Evolutionary conservation across 2,888 invertebrate genomes (phyloP).

Genomic region (Byasa hedistus): DNA sequence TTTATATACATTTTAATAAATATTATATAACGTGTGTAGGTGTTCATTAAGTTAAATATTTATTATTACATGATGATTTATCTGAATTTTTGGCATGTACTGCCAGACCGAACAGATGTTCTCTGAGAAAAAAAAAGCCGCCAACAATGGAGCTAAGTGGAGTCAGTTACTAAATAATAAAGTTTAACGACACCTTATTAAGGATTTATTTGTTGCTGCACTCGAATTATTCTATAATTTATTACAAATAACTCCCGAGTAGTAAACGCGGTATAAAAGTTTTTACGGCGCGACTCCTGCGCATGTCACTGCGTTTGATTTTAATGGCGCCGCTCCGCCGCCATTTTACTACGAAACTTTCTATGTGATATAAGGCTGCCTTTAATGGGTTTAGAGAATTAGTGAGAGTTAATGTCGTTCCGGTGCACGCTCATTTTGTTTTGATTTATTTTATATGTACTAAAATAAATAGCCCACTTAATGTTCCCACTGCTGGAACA

Average conservation of each 20-base stretch:
- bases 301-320: constrained; percentile 70
- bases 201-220: constrained; percentile 73
- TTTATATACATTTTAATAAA: no score
- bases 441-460: constrained; percentile 26
- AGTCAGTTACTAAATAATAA: constrained; percentile 51
- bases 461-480: no score
- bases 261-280: constrained; percentile 47
- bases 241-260: constrained; percentile 73
- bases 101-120: constrained; percentile 61
- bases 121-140: constrained; percentile 53
- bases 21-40: no score
- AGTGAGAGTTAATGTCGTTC: constrained; percentile 8
- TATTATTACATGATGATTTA: background rate
- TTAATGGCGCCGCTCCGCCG: constrained; percentile 51
- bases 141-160: constrained; percentile 70
- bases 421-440: constrained; percentile 5
- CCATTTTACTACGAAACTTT: constrained; percentile 31
- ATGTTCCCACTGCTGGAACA: no score
- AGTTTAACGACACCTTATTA: constrained; percentile 66
- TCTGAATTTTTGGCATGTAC: constrained; percentile 47
- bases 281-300: constrained; percentile 46
- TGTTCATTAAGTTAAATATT: no score
- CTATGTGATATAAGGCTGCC: constrained; percentile 45
- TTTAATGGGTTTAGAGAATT: constrained; percentile 27
- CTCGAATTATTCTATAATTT: constrained; percentile 74